These are phyloP conservation scores for Tympanuchus pallidicinctus DNA, from an alignment of 2,113 vertebrate genomes.

Conservation along the genomic window DNA sequence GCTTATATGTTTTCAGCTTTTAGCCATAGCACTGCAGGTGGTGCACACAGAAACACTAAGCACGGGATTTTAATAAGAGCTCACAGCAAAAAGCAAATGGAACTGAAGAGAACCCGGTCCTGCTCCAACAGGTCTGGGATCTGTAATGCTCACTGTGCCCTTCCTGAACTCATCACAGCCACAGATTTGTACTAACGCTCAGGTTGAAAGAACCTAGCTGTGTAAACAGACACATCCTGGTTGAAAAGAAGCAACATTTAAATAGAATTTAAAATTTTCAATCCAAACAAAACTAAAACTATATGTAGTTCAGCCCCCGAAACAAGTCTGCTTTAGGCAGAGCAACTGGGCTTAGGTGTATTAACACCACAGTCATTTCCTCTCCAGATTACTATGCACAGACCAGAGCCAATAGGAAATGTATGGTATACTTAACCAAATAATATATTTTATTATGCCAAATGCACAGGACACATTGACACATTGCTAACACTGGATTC, in stretches of 20 bases:
- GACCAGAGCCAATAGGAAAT: not conserved
- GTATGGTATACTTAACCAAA: rapidly evolving
- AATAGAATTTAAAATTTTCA: not conserved
- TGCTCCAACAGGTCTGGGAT: not conserved
- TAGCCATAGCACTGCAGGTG: not conserved
- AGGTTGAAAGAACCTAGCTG: not conserved
- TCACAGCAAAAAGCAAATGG: not conserved
- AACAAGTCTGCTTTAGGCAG: not conserved
- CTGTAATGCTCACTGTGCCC: not conserved
- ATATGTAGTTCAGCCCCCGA: rapidly evolving
- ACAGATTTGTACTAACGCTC: not conserved
- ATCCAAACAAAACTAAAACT: not conserved
- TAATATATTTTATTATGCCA: not conserved
- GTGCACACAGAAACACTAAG: not conserved
- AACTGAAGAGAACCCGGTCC: not conserved
- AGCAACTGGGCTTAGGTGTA: not conserved
- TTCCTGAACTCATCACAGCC: not conserved
- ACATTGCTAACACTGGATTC: not conserved
- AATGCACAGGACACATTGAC: not conserved
- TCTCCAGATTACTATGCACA: not conserved
- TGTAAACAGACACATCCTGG: rapidly evolving
- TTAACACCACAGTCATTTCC: rapidly evolving
- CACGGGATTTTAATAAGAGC: not conserved
- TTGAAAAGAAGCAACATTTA: not conserved
- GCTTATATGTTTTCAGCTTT: not conserved